phyloP scores from a whole-genome alignment of 2,797 vertebrate species.

The Halcyon badia region DNA sequence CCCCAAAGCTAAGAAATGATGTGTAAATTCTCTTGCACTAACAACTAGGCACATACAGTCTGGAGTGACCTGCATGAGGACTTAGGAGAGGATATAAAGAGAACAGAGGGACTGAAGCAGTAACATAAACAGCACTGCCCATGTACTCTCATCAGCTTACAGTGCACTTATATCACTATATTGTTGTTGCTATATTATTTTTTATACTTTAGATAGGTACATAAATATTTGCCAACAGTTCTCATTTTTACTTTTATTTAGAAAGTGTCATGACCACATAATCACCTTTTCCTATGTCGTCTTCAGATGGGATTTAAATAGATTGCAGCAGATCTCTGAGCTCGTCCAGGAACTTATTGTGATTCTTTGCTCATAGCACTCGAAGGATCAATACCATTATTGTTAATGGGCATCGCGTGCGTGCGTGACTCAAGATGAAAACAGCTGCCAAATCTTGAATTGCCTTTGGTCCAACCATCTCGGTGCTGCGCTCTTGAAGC shows the following conservation, averaged over 20 bases:
- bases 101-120: not conserved
- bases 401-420: not conserved
- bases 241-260: not conserved
- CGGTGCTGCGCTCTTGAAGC: fast-evolving
- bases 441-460: not conserved
- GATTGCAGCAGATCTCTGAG: not conserved
- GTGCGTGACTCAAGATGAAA: not conserved
- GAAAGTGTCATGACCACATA: not conserved
- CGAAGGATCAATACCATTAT: not conserved
- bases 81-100: not conserved
- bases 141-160: not conserved
- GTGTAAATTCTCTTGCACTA: not conserved
- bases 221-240: not conserved
- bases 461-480: fast-evolving
- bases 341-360: not conserved
- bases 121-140: not conserved
- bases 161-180: not conserved
- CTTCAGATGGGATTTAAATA: not conserved
- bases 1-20: not conserved
- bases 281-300: fast-evolving
- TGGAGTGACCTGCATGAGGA: not conserved
- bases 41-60: too few relatives aligned
- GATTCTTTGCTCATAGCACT: not conserved
- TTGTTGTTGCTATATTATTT: not conserved
- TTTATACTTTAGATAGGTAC: not conserved